Base-by-base conservation (phyloP, 64 coral and sea anemone species). In the Platygyra sinensis region DNA sequence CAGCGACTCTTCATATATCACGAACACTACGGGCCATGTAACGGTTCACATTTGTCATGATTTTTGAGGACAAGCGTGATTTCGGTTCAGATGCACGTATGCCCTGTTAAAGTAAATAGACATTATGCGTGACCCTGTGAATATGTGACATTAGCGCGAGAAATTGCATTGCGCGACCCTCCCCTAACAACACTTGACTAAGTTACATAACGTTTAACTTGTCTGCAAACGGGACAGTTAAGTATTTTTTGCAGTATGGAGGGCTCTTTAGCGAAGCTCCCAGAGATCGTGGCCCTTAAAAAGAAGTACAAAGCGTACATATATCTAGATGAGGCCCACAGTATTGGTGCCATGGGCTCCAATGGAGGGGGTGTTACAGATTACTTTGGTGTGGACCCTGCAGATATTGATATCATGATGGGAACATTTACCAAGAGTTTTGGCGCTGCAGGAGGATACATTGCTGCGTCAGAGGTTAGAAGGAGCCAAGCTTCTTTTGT, bases 261-360 rank as follows among this genome's bases (percentile, higher is more conserved):
- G 77, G 97, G 97, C 16, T 99, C 97, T 20, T 81, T 99, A 38
- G 94, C 95, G 24, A 95, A 91, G 20, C 86, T 99, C 13, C 97
- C 91, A 67, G 94, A 96, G 64, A 87, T 99, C 0, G 73, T 99
- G 18, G 97, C 94, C n/a, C 85, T 99, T 6, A 99, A 99, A 59
- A 99, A 99, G 79, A 96, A 96, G 74, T 99, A 99, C 89, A 99
- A 99, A 86, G 94, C 97, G 2, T 98, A 98, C 81, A 72, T 98
- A 12, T 98, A 93, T 57, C 84, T 98, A 31, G 96, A 98, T 80
- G 96, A 98, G 73, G 96, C 96, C 51, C 96, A 98, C 81, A 98
- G 96, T 39, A 98, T 98, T 64, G 96, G 96, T 67, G 96, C 96
- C 29, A 87, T 98, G 52, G 96, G 96, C 52, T 75, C 90, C 20